Evolutionary conservation across 2,797 vertebrate genomes (phyloP).

Genomic region (Pantherophis alleghaniensis): DNA sequence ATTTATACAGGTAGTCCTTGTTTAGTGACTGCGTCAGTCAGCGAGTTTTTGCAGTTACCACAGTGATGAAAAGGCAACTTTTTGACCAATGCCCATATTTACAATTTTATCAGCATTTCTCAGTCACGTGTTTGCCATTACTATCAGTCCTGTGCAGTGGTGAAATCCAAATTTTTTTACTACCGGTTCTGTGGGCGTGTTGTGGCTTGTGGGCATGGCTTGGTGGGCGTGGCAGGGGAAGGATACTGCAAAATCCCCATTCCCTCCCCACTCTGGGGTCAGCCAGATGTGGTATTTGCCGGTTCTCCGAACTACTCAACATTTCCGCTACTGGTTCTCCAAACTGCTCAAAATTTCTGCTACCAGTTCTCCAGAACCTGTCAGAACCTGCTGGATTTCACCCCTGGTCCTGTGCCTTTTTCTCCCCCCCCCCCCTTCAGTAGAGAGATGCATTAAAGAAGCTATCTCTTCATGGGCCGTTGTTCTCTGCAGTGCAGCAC

Average conservation of each 20-base stretch:
- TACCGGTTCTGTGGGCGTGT: no score
- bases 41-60: background rate
- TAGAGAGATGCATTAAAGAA: background rate
- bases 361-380: no score
- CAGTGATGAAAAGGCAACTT: background rate
- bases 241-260: no score
- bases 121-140: background rate
- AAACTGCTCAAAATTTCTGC: no score
- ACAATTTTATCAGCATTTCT: background rate
- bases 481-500: background rate
- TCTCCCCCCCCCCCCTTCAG: background rate
- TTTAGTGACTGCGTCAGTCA: background rate
- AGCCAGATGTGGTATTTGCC: no score
- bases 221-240: no score
- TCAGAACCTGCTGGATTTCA: no score
- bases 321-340: no score
- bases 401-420: background rate
- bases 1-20: background rate
- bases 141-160: background rate
- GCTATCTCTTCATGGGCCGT: background rate
- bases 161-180: no score
- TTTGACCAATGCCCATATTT: background rate
- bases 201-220: no score
- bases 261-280: no score
- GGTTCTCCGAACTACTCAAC: no score